phyloP scores from a whole-genome alignment of 2,888 invertebrate genomes.

The Oscheius myriophilus region DNA sequence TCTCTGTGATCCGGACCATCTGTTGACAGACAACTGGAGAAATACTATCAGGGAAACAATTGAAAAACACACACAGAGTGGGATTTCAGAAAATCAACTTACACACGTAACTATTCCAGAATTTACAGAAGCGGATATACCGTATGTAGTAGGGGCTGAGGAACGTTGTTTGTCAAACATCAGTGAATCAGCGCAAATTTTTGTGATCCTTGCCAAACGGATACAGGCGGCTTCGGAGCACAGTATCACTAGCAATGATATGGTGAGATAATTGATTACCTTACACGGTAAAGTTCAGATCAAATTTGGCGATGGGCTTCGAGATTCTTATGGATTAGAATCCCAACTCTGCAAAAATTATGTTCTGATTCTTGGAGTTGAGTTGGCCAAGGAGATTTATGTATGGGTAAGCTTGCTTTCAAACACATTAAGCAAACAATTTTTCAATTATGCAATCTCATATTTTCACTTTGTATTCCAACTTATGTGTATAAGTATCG shows the following conservation, averaged over 20 bases:
- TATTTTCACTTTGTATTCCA: no score
- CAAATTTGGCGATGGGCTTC: constrained; percentile 63
- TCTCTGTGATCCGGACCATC: constrained; percentile 69
- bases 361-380: constrained; percentile 65
- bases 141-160: constrained; percentile 63
- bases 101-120: no score
- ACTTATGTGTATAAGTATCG: no score
- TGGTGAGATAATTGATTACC: constrained; percentile 45
- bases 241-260: constrained; percentile 60
- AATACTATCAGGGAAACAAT: constrained; percentile 62
- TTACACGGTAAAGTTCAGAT: constrained; percentile 49
- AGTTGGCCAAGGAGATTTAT: constrained; percentile 64
- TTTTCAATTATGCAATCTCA: no score
- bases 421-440: no score
- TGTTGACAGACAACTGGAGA: constrained; percentile 69
- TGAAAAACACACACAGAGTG: constrained; percentile 58
- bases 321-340: constrained; percentile 59
- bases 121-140: constrained; percentile 55
- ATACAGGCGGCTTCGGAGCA: constrained; percentile 65
- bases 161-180: constrained; percentile 56
- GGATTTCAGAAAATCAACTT: constrained; percentile 33
- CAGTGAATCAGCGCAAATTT: constrained; percentile 61
- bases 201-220: constrained; percentile 65
- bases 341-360: constrained; percentile 65
- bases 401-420: constrained; percentile 55